Base-by-base conservation (phyloP, 35 echinoderm and acorn worm genomes). In the Apostichopus californicus region DNA sequence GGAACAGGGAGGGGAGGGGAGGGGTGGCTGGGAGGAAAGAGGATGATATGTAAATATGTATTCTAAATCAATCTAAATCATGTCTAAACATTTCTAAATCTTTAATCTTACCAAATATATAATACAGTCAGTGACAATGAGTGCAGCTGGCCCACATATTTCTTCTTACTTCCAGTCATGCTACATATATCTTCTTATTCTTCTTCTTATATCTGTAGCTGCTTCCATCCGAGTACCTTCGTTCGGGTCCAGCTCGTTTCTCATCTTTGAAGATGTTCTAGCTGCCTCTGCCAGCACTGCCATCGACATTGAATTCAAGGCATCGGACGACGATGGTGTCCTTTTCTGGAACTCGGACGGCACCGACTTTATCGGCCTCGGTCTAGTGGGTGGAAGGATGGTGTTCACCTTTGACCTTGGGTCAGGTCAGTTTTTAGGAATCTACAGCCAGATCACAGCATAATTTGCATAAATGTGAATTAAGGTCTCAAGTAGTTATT, bases 311-410 rank as follows among this genome's bases (percentile, higher is more conserved):
- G 94, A 95, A 87, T 91, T 98, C 22, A 94, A 90, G 86, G 77
- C 94, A 9, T 79, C 91, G 8, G 86, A 71, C 3, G 77, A n/a
- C 8, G 75, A 94, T 92, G 96, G 96, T 8, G 71, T 98, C 10
- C 80, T 98, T 8, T 92, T 96, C 64, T 98, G 96, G 96, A 98
- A 98, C 75, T 92, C 94, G 71, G 91, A 94, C 46, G 87, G 90
- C n/a, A 92, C 52, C 81, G 96, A 98, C 78, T 98, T 87, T 88
- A 93, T 98, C 18, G 96, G 96, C 8, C n/a, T 98, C 59, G 96
- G 96, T 63, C 64, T 98, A 0, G 73, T 95, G 28, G 77, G 77
- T 86, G 77, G 87, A 23, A 88, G 87, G 24, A 81, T 98, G 9
- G 82, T 92, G 11, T 98, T 98, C 77, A 92, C 94, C 55, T 98